A percentile compares a stretch with the other conserved stretches of the same genome.
These are phyloP conservation scores for Pomacea maculata DNA, from an alignment of 1,140 invertebrate species.

Conservation along the genomic window DNA sequence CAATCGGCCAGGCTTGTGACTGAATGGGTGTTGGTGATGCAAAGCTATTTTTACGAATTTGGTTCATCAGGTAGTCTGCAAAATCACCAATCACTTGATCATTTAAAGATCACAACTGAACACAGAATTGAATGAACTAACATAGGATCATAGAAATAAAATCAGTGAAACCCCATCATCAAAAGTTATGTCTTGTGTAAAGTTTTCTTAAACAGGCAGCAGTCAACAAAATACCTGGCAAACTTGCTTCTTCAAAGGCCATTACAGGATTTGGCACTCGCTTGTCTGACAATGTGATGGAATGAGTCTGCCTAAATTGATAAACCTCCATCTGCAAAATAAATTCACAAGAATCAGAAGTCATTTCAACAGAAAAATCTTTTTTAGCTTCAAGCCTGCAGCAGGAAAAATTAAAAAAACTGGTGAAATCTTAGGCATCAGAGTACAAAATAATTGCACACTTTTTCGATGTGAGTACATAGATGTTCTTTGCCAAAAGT, in stretches of 20 bases:
- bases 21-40: slow-evolving; percentile 81
- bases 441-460: no score
- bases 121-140: slow-evolving; percentile 9
- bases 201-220: not conserved
- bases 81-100: slow-evolving; percentile 1
- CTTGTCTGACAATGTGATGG: slow-evolving; percentile 88
- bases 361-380: no score
- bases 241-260: slow-evolving; percentile 87
- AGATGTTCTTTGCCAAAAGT: no score
- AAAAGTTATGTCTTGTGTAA: not conserved
- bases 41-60: slow-evolving; percentile 68
- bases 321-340: slow-evolving; percentile 72
- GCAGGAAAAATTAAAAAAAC: no score
- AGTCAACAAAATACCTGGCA: slow-evolving; percentile 73
- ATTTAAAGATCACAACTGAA: not conserved
- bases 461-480: no score
- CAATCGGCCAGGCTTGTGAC: slow-evolving; percentile 81
- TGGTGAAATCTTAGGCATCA: no score
- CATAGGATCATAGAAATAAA: not conserved
- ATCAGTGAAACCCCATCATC: not conserved
- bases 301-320: slow-evolving; percentile 76
- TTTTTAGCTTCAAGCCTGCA: no score
- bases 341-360: no score
- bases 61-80: slow-evolving; percentile 63
- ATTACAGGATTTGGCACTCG: slow-evolving; percentile 86